Percentiles rank a stretch among this genome's conserved stretches.
phyloP scores from a whole-genome alignment of 2,113 vertebrate genomes.

The Etheostoma spectabile region DNA sequence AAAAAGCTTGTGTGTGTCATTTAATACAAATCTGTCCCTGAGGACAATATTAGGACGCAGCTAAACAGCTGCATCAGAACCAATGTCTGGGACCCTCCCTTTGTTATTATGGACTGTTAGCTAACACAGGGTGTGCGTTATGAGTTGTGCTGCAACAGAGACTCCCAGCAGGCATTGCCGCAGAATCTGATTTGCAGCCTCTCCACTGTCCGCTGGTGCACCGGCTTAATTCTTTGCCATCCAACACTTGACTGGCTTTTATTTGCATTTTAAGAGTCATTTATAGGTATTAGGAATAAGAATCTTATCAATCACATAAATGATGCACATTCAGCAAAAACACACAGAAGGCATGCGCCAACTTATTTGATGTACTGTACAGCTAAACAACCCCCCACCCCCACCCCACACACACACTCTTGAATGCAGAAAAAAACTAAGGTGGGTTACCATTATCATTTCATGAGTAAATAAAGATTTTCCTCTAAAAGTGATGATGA shows the following conservation, averaged over 20 bases:
- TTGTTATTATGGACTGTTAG: constrained; percentile 76
- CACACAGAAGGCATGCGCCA: constrained; percentile 17
- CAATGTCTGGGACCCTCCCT: constrained; percentile 60
- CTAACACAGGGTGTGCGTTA: constrained; percentile 51
- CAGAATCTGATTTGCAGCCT: constrained; percentile 74
- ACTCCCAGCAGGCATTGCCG: constrained; percentile 76
- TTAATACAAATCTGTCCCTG: constrained; percentile 67
- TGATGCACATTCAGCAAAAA: constrained; percentile 67
- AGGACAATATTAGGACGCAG: constrained; percentile 71
- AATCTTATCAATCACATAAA: constrained; percentile 68
- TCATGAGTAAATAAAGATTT: constrained; percentile 41
- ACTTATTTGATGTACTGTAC: constrained; percentile 24
- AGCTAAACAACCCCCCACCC: constrained; percentile 21
- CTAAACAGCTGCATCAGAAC: constrained; percentile 77
- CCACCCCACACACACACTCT: neutral
- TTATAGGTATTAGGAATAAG: constrained; percentile 70
- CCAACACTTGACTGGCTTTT: constrained; percentile 74
- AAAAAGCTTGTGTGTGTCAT: constrained; percentile 62
- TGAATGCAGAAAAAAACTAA: constrained; percentile 8
- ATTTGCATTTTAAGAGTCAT: constrained; percentile 82
- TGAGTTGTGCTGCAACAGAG: constrained; percentile 56
- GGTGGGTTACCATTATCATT: constrained; percentile 11
- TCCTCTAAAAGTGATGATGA: constrained; percentile 29
- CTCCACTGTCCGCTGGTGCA: constrained; percentile 59
- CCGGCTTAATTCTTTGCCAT: constrained; percentile 65